phyloP scores from a whole-genome alignment of 2,113 vertebrate genomes.

The Ceratotherium simum region DNA sequence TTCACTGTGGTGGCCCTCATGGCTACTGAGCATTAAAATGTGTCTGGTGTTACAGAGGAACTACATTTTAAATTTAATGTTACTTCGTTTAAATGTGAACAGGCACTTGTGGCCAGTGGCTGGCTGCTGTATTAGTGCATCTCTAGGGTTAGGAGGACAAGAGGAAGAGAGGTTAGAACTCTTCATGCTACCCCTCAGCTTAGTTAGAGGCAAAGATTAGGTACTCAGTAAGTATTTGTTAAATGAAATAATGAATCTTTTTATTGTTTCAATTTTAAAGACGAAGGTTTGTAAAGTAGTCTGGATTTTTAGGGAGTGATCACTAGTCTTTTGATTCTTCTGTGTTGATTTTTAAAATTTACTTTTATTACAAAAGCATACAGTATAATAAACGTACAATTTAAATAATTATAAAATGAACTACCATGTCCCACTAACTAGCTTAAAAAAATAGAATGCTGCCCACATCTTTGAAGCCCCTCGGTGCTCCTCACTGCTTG shows the following conservation, averaged over 20 bases:
- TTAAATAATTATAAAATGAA: slow-evolving; percentile 15
- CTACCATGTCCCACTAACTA: background rate
- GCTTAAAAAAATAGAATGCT: background rate
- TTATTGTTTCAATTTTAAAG: slow-evolving; percentile 32
- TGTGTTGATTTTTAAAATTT: background rate
- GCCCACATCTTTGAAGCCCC: background rate
- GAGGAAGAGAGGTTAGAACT: background rate
- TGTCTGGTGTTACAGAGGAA: background rate
- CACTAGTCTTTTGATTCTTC: background rate
- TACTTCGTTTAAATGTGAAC: background rate
- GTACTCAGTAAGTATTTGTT: background rate
- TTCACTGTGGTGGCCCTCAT: background rate
- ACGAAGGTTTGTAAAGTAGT: slow-evolving; percentile 15
- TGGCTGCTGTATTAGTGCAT: background rate
- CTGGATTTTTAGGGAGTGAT: background rate
- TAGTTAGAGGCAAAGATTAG: background rate
- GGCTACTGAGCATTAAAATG: background rate
- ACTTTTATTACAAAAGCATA: slow-evolving; percentile 33
- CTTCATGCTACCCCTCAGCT: background rate
- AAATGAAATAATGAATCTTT: slow-evolving; percentile 13
- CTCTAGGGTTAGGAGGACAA: background rate
- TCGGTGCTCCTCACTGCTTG: background rate
- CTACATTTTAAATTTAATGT: slow-evolving; percentile 17
- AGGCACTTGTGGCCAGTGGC: background rate
- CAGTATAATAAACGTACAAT: background rate